phyloP scores from a whole-genome alignment of 2,113 vertebrate species.

The Falcunculus frontatus region DNA sequence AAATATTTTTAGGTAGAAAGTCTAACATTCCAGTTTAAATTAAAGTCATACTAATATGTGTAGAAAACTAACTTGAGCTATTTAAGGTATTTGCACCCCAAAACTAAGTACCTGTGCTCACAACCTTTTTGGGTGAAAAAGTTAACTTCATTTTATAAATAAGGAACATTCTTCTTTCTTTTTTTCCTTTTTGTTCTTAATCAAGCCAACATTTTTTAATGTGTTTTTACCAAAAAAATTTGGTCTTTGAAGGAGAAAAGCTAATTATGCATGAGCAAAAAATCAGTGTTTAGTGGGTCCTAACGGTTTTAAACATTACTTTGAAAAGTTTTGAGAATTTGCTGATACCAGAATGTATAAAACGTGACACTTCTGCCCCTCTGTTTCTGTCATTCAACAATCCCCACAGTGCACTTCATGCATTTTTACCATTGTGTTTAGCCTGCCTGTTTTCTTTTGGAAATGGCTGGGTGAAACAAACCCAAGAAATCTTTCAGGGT shows the following conservation, averaged over 20 bases:
- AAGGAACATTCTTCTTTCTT: not conserved
- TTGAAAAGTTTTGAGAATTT: not conserved
- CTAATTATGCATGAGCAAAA: not conserved
- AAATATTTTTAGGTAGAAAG: not conserved
- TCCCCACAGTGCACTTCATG: not conserved
- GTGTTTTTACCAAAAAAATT: not conserved
- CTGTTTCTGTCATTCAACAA: not conserved
- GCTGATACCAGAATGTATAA: not conserved
- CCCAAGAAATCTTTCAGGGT: not conserved
- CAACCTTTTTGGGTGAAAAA: not conserved
- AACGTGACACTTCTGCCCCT: not conserved
- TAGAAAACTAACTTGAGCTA: not conserved
- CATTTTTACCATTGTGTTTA: not conserved
- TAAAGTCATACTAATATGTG: not conserved
- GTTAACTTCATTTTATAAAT: not conserved
- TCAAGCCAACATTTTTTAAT: not conserved
- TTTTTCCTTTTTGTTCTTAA: not conserved
- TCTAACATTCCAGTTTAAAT: not conserved
- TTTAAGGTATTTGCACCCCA: not conserved
- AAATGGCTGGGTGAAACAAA: not conserved
- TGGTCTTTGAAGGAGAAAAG: not conserved
- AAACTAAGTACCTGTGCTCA: not conserved
- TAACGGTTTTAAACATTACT: not conserved
- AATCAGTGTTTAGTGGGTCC: not conserved
- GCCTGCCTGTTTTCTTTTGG: constrained; percentile 19